Conservation (phyloP, 2,797 vertebrate genomes). For the Xiphorhynchus erythropygius region DNA sequence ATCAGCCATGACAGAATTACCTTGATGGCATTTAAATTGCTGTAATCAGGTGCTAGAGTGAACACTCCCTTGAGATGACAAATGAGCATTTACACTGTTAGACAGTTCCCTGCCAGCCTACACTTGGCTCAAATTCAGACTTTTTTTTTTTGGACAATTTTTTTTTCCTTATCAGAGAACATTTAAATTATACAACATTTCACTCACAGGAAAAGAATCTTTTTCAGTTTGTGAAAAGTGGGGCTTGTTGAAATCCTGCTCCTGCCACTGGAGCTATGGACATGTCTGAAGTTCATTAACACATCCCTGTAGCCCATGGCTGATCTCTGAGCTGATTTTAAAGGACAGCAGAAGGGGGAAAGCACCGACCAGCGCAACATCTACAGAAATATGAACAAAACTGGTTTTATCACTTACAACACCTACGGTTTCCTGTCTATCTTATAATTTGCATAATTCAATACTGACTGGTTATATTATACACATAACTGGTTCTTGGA, state of each 20-base stretch:
- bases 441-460: background rate
- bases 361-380: background rate
- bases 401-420: background rate
- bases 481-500: background rate
- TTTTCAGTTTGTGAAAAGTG: background rate
- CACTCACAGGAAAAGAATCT: background rate
- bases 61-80: background rate
- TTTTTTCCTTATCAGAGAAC: background rate
- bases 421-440: background rate
- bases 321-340: background rate
- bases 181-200: background rate
- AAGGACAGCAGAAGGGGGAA: background rate
- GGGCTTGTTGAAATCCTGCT: background rate
- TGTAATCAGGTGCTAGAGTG: background rate
- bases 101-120: background rate
- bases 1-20: background rate
- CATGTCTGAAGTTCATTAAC: fast-evolving
- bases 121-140: background rate
- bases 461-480: background rate
- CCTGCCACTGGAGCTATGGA: background rate
- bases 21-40: conserved; percentile 17
- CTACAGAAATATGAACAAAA: background rate
- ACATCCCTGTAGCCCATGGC: fast-evolving
- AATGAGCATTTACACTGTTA: background rate
- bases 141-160: background rate